Evolutionary conservation across 23 tunicate species (phyloP).

Genomic region (Styela plicata): DNA sequence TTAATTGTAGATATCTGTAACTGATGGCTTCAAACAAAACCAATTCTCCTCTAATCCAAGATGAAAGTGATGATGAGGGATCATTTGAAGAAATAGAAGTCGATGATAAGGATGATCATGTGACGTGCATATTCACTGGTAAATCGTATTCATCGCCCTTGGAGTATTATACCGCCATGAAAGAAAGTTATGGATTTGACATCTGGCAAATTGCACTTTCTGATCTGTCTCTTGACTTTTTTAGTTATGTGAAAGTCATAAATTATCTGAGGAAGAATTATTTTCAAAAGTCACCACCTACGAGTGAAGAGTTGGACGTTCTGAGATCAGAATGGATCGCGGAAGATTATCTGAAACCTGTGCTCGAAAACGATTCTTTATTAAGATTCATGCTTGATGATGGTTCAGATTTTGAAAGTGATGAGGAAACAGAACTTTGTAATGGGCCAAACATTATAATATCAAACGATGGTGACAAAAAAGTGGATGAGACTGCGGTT

Average conservation of each 20-base stretch:
- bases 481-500: background rate
- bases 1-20: too few species aligned
- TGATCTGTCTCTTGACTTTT: slow-evolving; percentile 70
- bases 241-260: slow-evolving; percentile 82
- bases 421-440: background rate
- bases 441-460: background rate
- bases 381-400: slow-evolving; percentile 80
- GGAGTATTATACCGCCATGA: slow-evolving; percentile 48
- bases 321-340: slow-evolving; percentile 33
- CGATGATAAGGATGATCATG: slow-evolving; percentile 10
- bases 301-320: slow-evolving; percentile 37
- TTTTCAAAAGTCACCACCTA: slow-evolving; percentile 40
- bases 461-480: background rate
- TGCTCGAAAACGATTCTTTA: slow-evolving; percentile 65
- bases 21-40: background rate
- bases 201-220: slow-evolving; percentile 78
- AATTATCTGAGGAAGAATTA: slow-evolving; percentile 63
- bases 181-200: slow-evolving; percentile 49
- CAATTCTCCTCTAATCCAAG: background rate
- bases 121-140: slow-evolving; percentile 72
- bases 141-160: slow-evolving; percentile 35
- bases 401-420: slow-evolving; percentile 36
- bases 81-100: slow-evolving; percentile 6
- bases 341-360: slow-evolving; percentile 70
- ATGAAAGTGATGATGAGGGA: slow-evolving; percentile 6